Base-by-base conservation (phyloP, 2,113 vertebrate species). In the Hyaena hyaena region DNA sequence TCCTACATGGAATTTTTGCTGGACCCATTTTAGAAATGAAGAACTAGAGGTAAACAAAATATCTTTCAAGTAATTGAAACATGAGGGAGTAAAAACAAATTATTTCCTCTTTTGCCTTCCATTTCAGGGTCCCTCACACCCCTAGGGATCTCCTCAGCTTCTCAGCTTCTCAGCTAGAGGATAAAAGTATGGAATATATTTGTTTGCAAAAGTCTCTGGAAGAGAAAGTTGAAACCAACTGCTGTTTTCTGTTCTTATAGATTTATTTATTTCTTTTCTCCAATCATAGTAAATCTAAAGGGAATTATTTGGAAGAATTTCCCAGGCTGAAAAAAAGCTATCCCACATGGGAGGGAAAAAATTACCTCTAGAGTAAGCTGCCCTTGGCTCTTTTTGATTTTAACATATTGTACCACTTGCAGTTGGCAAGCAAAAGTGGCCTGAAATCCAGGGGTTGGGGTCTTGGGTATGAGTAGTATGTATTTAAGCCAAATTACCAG, bases 241-340 rank as follows among this genome's bases (percentile, higher is more conserved):
- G 17, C 15, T 74, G 24, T 82, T 96, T 93, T 93, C 66, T 90
- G 24, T 94, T 96, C 93, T 80, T 76, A 73, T 89, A 83, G 43
- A 90, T 87, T 43, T 33, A 63, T 63, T 85, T 96, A 90, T 84
- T 94, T 96, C 14, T 77, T 94, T 90, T 93, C n/a, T 86, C 50
- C 53, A 80, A 58, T 96, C 77, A 76, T 28, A 94, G 65, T 92
- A 92, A 96, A 84, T 89, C 74, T 84, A 71, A 95, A 58, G 73
- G 80, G 23, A 89, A 89, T 93, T 84, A 82, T 92, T 83, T 87
- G n/a, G 74, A 96, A 95, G 83, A 80, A 79, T 74, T 93, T 92
- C 50, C 69, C 43, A 89, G 39, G 61, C 76, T 76, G 12, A 61
- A 93, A 92, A 96, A 77, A 50, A 77, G 21, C n/a, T 69, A 28